A percentile compares a stretch with the other conserved stretches of the same genome.
Evolutionary conservation across 35 echinoderm and acorn worm species (phyloP).

Genomic region (Patiria miniata): DNA sequence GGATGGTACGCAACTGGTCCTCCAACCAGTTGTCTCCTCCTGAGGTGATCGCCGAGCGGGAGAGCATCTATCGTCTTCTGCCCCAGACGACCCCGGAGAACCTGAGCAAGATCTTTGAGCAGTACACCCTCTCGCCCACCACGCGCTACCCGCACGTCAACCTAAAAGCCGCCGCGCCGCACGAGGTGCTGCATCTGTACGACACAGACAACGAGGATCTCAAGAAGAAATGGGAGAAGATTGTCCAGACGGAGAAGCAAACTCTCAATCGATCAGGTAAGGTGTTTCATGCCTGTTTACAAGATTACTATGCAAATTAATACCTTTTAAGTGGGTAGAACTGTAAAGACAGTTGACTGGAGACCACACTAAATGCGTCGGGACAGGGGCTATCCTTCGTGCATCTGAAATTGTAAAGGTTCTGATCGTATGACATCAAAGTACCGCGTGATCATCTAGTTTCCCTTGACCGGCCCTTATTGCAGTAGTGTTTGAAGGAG

Average conservation of each 20-base stretch:
- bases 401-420: too few species aligned
- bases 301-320: too few species aligned
- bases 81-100: slow-evolving; percentile 97
- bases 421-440: too few species aligned
- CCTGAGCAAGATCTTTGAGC: slow-evolving; percentile 75
- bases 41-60: slow-evolving; percentile 84
- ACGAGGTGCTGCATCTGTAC: slow-evolving; percentile 71
- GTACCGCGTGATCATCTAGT: too few species aligned
- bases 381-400: neutral
- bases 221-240: slow-evolving; percentile 74
- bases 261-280: slow-evolving; percentile 69
- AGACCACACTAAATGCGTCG: neutral
- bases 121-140: slow-evolving; percentile 73
- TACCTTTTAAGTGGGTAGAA: neutral
- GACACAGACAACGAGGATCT: slow-evolving; percentile 89
- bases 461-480: too few species aligned
- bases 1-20: slow-evolving; percentile 87
- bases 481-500: too few species aligned
- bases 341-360: too few species aligned
- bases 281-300: too few species aligned
- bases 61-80: slow-evolving; percentile 86
- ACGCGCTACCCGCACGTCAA: slow-evolving; percentile 84
- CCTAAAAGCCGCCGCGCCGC: slow-evolving; percentile 54
- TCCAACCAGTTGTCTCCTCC: slow-evolving; percentile 64
- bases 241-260: slow-evolving; percentile 49